Percentiles rank a stretch among this genome's conserved stretches.
These are phyloP conservation scores for Eclectus roratus DNA, from an alignment of 2,113 vertebrate genomes.

Conservation along the genomic window DNA sequence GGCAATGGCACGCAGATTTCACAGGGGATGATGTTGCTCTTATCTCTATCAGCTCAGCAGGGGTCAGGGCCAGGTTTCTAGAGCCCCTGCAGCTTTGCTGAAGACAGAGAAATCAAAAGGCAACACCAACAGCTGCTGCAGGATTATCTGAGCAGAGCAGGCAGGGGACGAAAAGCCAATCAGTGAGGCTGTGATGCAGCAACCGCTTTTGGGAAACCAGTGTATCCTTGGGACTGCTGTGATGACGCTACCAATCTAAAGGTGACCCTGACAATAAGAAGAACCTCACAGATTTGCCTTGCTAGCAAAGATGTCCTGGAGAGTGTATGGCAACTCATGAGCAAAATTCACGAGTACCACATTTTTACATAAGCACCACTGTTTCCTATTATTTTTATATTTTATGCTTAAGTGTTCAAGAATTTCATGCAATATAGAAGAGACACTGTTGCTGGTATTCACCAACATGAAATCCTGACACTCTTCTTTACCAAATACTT, in stretches of 20 bases:
- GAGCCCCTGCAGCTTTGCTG: not conserved
- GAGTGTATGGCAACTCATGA: not conserved
- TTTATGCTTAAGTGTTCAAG: not conserved
- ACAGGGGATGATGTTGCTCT: not conserved
- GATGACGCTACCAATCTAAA: not conserved
- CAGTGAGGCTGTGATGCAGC: accelerated
- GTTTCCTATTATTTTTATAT: not conserved
- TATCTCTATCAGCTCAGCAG: not conserved
- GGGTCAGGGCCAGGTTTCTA: slow-evolving; percentile 8
- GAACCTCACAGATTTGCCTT: not conserved
- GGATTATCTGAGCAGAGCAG: slow-evolving; percentile 23
- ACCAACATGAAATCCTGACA: not conserved
- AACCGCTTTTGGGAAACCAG: not conserved
- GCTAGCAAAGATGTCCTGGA: not conserved
- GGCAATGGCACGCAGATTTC: not conserved
- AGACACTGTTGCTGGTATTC: not conserved
- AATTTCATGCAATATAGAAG: not conserved
- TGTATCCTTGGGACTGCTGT: accelerated
- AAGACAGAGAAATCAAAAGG: slow-evolving; percentile 6
- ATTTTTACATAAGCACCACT: not conserved
- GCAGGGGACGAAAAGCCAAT: not conserved
- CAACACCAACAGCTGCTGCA: not conserved
- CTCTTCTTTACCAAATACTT: not conserved
- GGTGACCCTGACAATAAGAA: not conserved
- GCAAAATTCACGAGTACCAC: not conserved